Conservation (phyloP, 2,797 vertebrate genomes). For the Mormyrus hasselquistii region DNA sequence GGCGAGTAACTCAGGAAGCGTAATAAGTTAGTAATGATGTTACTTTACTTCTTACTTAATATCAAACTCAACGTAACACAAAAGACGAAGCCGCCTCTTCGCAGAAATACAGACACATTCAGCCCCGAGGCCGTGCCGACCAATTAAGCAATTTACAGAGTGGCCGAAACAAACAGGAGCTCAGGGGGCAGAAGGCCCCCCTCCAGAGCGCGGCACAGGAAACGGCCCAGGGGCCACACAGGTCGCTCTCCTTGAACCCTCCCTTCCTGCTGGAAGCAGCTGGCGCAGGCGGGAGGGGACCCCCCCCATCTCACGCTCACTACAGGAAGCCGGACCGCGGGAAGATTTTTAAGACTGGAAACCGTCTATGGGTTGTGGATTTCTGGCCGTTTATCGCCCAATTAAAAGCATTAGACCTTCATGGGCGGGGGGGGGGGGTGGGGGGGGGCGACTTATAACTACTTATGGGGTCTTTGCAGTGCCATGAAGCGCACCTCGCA, state of each 20-base stretch:
- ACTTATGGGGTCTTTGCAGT: background rate
- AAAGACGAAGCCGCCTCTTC: background rate
- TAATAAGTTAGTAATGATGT: background rate
- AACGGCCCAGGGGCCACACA: slow-evolving; percentile 36
- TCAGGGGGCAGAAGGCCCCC: background rate
- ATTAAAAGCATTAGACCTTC: background rate
- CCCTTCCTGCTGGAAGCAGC: slow-evolving; percentile 43
- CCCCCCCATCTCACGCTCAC: background rate
- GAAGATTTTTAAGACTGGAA: background rate
- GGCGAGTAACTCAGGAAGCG: background rate
- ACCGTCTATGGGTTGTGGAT: background rate
- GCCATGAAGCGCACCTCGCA: background rate
- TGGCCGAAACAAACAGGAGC: background rate
- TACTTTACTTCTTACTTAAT: background rate
- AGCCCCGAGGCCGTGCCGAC: background rate
- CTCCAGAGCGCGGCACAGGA: slow-evolving; percentile 25
- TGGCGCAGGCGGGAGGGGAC: slow-evolving; percentile 34
- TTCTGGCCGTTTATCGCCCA: background rate
- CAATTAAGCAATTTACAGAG: background rate
- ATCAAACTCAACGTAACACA: background rate
- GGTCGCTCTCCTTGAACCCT: slow-evolving; percentile 41
- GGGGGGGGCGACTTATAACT: background rate
- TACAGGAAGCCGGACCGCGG: background rate
- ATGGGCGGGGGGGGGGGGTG: background rate
- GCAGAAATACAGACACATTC: background rate